Conservation (phyloP, 2,888 invertebrate species). For the Opisthograptis luteolata region DNA sequence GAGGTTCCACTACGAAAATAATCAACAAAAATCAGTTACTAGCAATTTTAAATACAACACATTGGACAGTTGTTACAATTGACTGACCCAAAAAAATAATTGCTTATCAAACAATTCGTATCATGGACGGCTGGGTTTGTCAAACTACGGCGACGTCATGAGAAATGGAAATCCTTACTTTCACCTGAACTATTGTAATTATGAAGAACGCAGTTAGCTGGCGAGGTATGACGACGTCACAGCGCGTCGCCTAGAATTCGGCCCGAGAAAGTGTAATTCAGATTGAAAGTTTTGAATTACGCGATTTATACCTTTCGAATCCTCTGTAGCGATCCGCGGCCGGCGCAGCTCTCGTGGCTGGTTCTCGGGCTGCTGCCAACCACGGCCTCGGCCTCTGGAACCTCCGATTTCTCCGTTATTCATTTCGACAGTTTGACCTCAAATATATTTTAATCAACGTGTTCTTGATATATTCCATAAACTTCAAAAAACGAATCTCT, state of each 20-base stretch:
- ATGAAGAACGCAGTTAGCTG: constrained; percentile 60
- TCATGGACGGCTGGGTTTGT: constrained; percentile 57
- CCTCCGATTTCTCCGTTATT: constrained; percentile 82
- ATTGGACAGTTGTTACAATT: constrained; percentile 12
- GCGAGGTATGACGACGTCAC: constrained; percentile 63
- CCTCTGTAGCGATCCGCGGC: constrained; percentile 66
- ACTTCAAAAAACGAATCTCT: constrained; percentile 46
- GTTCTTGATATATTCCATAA: constrained; percentile 67
- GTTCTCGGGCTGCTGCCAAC: constrained; percentile 77
- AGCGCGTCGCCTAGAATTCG: constrained; percentile 42
- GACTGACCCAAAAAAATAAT: constrained; percentile 46
- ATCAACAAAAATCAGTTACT: constrained; percentile 22
- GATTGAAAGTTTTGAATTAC: background rate
- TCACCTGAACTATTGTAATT: constrained; percentile 72
- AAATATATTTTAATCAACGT: constrained; percentile 40
- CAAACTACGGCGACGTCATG: constrained; percentile 73
- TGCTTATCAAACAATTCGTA: constrained; percentile 43
- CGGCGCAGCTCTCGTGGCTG: constrained; percentile 77
- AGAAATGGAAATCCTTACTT: constrained; percentile 78
- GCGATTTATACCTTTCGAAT: constrained; percentile 62
- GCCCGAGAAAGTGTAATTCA: constrained; percentile 49
- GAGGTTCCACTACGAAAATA: constrained; percentile 56
- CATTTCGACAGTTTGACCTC: constrained; percentile 59
- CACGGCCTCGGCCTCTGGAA: constrained; percentile 80
- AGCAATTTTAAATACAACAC: constrained; percentile 12